Percentiles rank a stretch among this genome's conserved stretches.
Conservation (phyloP, 92 coral and sea anemone genomes). For the Meandrina meandrites region DNA sequence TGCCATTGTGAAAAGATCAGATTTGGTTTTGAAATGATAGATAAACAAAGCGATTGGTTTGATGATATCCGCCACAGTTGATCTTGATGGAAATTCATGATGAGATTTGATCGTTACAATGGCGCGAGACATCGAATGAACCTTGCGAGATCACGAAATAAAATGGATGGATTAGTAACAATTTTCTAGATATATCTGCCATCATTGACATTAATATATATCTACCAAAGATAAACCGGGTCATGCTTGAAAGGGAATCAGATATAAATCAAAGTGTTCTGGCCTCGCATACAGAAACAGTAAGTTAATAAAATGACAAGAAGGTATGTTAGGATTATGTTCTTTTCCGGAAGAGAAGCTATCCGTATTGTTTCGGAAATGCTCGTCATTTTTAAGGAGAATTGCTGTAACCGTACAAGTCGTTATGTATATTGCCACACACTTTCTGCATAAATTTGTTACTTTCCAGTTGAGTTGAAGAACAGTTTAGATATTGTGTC, state of each 20-base stretch:
- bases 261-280: neutral
- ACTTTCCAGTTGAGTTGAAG: neutral
- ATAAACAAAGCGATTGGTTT: neutral
- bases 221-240: neutral
- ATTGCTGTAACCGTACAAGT: neutral
- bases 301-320: neutral
- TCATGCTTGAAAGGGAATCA: neutral
- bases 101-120: neutral
- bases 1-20: neutral
- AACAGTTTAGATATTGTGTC: neutral
- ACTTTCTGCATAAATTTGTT: neutral
- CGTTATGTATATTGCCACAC: neutral
- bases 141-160: neutral
- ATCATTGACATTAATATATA: no score
- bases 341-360: neutral
- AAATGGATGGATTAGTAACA: neutral
- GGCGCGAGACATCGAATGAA: neutral
- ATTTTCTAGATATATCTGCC: neutral
- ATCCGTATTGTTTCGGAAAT: neutral
- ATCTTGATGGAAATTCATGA: neutral
- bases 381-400: neutral
- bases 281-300: neutral
- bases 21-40: neutral
- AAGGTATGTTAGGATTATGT: neutral
- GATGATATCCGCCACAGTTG: neutral